phyloP scores from a whole-genome alignment of 2,888 invertebrate species.

The Drosophila meridiana region DNA sequence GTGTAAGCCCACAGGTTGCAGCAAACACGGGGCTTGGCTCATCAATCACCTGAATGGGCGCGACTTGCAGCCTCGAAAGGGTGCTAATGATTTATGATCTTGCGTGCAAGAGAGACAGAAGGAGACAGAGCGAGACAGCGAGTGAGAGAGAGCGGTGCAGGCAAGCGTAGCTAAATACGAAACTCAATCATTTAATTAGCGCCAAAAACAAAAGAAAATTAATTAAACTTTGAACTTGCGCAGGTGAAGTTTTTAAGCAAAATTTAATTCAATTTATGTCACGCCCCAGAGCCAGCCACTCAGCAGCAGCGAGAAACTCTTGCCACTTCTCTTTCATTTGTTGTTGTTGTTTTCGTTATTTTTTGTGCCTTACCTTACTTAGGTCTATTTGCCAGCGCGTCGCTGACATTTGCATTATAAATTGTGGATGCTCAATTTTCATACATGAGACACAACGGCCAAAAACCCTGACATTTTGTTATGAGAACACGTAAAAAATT shows the following conservation, averaged over 20 bases:
- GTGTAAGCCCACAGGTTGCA: conserved; percentile 53
- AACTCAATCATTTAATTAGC: conserved; percentile 79
- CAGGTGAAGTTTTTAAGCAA: conserved; percentile 56
- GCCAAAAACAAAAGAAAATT: conserved; percentile 77
- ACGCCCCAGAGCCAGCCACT: conserved; percentile 37
- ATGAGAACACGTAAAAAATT: conserved; percentile 80
- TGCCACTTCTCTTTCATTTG: neutral
- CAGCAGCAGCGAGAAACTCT: neutral
- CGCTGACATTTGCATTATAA: conserved; percentile 78
- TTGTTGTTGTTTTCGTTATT: neutral
- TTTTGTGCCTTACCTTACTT: neutral
- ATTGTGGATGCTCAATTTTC: conserved; percentile 75
- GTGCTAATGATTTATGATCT: conserved; percentile 75
- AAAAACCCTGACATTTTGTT: conserved; percentile 71
- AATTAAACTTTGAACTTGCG: conserved; percentile 76
- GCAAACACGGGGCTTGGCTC: conserved; percentile 46
- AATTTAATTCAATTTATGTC: conserved; percentile 77
- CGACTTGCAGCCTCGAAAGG: conserved; percentile 56
- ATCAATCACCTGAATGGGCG: conserved; percentile 65
- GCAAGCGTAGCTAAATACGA: conserved; percentile 67
- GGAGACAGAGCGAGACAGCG: neutral
- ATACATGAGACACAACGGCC: conserved; percentile 45
- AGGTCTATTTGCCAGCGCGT: conserved; percentile 20
- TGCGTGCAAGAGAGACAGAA: neutral
- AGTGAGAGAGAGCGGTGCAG: conserved; percentile 8